These are phyloP conservation scores for Hyaena hyaena DNA, from an alignment of 2,113 vertebrate species.

Conservation along the genomic window DNA sequence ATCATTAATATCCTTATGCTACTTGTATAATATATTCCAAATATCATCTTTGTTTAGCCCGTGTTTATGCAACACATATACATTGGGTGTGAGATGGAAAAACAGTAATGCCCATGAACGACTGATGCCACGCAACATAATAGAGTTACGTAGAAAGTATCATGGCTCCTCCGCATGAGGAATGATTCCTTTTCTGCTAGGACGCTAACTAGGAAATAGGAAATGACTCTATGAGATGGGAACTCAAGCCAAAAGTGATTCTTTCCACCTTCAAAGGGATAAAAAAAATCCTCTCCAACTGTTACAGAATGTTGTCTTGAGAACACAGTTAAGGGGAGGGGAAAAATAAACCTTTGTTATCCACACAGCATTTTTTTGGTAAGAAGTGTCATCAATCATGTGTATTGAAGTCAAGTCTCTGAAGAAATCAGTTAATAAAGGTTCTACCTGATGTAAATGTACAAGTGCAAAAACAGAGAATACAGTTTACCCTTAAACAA, in stretches of 20 bases:
- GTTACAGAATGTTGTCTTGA: background rate
- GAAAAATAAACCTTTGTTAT: background rate
- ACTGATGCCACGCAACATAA: background rate
- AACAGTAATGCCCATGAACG: background rate
- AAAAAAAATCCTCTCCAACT: background rate
- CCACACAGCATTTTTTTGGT: background rate
- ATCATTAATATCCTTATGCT: background rate
- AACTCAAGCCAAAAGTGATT: background rate
- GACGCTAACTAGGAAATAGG: background rate
- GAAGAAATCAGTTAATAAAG: background rate
- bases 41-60: background rate
- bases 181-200: background rate
- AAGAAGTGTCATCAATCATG: background rate
- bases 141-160: background rate
- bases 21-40: background rate
- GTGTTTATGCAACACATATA: background rate
- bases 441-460: background rate
- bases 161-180: background rate
- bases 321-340: background rate
- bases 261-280: background rate
- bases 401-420: conserved; percentile 30
- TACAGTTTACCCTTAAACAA: background rate
- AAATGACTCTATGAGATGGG: background rate
- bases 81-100: background rate
- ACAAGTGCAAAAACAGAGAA: background rate